Percentiles rank a stretch among this genome's conserved stretches.
phyloP scores from a whole-genome alignment of 2,888 invertebrate species.

The Erebia ligea region DNA sequence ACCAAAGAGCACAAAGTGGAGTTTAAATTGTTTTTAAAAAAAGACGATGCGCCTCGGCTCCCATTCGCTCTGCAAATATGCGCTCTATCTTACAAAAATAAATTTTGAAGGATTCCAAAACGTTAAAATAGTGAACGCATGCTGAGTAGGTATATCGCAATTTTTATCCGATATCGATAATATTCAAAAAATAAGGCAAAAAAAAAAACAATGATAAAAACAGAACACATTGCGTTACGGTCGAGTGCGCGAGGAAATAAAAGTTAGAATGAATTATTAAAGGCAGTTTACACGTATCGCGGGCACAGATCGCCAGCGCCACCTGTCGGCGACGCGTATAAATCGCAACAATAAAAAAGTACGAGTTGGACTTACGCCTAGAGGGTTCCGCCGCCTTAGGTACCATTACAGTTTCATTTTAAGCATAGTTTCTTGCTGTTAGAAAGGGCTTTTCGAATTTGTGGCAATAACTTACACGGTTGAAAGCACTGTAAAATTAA shows the following conservation, averaged over 20 bases:
- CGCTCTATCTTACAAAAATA: neutral
- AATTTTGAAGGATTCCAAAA: too few relatives aligned
- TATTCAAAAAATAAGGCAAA: conserved; percentile 10
- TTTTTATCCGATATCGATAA: neutral
- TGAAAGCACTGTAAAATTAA: too few relatives aligned
- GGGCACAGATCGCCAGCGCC: conserved; percentile 63
- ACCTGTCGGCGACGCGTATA: conserved; percentile 71
- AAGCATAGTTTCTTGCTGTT: too few relatives aligned
- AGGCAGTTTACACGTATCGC: conserved; percentile 70
- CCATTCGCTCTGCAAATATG: too few relatives aligned
- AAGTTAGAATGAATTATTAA: conserved; percentile 69
- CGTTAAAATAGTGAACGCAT: neutral
- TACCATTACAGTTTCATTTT: too few relatives aligned
- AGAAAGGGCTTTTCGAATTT: too few relatives aligned
- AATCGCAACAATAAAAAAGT: conserved; percentile 52
- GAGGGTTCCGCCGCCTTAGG: neutral
- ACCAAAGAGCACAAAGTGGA: too few relatives aligned
- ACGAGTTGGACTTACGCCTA: neutral
- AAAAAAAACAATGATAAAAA: conserved; percentile 30
- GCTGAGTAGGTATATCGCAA: neutral
- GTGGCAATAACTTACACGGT: too few relatives aligned
- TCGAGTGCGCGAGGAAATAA: conserved; percentile 51
- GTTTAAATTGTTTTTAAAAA: too few relatives aligned
- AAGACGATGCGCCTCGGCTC: too few relatives aligned
- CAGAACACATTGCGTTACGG: conserved; percentile 34